Evolutionary conservation across 2,888 invertebrate species (phyloP).

Genomic region (Lissocephala sabroskyi): DNA sequence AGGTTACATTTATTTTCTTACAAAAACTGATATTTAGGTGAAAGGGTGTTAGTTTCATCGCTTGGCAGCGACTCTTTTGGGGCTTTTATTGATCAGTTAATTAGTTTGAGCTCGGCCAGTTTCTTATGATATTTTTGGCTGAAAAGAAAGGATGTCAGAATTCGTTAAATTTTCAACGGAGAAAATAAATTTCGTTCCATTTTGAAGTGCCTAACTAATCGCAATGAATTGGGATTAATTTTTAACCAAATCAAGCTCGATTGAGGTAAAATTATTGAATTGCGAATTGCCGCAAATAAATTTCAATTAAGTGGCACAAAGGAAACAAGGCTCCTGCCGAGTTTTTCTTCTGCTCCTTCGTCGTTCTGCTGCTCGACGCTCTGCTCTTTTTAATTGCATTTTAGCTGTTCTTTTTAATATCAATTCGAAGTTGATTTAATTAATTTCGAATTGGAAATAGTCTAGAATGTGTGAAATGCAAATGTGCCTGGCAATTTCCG

Average conservation of each 20-base stretch:
- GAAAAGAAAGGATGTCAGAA: too few relatives aligned
- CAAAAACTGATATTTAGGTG: too few relatives aligned
- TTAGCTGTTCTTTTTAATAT: conserved; percentile 5
- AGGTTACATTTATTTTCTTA: too few relatives aligned
- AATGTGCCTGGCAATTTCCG: background rate
- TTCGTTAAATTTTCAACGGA: too few relatives aligned
- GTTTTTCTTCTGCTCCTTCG: background rate
- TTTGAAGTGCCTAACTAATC: too few relatives aligned
- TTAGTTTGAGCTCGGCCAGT: too few relatives aligned
- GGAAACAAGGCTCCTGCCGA: background rate
- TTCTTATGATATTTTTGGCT: too few relatives aligned
- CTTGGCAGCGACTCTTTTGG: too few relatives aligned
- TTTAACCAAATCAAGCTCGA: too few relatives aligned
- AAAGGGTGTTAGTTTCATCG: too few relatives aligned
- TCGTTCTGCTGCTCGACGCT: conserved; percentile 5
- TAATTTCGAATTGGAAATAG: conserved; percentile 22
- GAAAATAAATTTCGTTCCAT: conserved; percentile 2
- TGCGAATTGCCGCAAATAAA: conserved; percentile 18
- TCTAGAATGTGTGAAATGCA: background rate
- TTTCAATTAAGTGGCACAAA: conserved; percentile 17
- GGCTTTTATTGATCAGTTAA: too few relatives aligned
- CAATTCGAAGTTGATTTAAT: conserved; percentile 24
- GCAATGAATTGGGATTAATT: too few relatives aligned
- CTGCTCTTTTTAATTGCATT: conserved; percentile 20
- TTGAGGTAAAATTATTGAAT: conserved; percentile 1